Conservation (phyloP, 2,888 invertebrate genomes). For the Laothoe populi region DNA sequence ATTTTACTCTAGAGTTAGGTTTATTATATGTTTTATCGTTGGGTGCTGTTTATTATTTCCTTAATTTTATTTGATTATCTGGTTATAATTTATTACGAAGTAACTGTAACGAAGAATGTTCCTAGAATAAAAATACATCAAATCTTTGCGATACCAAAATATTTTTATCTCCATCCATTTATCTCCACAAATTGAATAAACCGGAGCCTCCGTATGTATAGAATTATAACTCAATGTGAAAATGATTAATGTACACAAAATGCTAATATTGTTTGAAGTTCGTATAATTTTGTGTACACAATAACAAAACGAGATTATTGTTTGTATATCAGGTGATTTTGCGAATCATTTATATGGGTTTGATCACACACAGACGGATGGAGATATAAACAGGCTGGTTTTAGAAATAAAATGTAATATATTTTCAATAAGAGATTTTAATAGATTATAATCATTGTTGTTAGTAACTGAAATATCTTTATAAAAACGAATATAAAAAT, state of each 20-base stretch:
- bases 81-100: no score
- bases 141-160: background rate
- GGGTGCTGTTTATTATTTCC: no score
- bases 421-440: no score
- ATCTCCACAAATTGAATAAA: slow-evolving; percentile 12
- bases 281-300: slow-evolving; percentile 18
- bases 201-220: background rate
- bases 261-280: slow-evolving; percentile 24
- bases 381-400: background rate
- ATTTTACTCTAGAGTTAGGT: no score
- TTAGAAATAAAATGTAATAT: no score
- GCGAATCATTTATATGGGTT: background rate
- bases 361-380: background rate
- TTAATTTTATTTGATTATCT: no score
- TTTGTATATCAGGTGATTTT: background rate
- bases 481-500: no score
- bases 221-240: slow-evolving; percentile 22
- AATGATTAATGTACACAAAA: slow-evolving; percentile 22
- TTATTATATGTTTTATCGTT: no score
- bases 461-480: no score
- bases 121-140: background rate
- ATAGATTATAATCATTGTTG: no score
- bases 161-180: background rate
- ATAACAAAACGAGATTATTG: slow-evolving; percentile 10
- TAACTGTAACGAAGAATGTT: background rate